Conservation (phyloP, 2,888 invertebrate species). For the Poecilobothrus nobilitatus region DNA sequence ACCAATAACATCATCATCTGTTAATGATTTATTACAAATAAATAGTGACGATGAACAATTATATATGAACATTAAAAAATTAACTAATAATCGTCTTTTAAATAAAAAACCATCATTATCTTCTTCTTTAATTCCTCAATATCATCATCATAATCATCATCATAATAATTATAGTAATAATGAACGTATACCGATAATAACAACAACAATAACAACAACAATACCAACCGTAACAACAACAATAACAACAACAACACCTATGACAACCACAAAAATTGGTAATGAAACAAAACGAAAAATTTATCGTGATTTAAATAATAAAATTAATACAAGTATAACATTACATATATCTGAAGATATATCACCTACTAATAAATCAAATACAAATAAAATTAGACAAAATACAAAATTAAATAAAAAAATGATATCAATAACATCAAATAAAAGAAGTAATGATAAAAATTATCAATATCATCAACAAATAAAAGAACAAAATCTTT, state of each 20-base stretch:
- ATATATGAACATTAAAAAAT: background rate
- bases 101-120: background rate
- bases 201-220: too few species aligned
- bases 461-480: background rate
- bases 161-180: background rate
- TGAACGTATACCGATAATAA: background rate
- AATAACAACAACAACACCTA: too few species aligned
- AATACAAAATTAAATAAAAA: background rate
- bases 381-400: background rate
- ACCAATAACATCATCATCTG: background rate
- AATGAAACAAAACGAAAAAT: background rate
- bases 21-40: constrained; percentile 4
- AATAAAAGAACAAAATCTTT: background rate
- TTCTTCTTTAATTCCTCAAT: background rate
- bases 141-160: background rate
- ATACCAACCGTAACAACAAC: too few species aligned
- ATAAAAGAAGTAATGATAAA: background rate
- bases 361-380: background rate
- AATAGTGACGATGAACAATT: constrained; percentile 4
- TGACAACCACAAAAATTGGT: background rate
- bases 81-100: background rate
- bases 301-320: background rate
- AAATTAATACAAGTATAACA: background rate
- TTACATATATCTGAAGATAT: background rate
- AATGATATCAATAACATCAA: too few species aligned